phyloP scores from a whole-genome alignment of 2,797 vertebrate species.

The Pangasius sanitwongsei region DNA sequence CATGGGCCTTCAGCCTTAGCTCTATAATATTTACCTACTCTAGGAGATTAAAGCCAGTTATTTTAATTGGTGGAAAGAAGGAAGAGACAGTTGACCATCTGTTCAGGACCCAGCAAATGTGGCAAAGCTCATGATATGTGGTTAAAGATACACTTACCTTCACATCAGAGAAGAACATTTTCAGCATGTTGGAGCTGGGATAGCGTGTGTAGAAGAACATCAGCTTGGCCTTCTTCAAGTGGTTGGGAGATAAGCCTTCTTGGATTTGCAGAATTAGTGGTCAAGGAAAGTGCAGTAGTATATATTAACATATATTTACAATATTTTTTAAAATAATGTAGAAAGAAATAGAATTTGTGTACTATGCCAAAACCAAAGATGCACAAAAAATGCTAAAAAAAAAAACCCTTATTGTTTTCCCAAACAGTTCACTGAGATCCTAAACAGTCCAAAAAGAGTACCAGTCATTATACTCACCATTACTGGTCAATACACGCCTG shows the following conservation, averaged over 20 bases:
- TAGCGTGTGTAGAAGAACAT: conserved; percentile 99
- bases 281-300: conserved; percentile 80
- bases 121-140: conserved; percentile 14
- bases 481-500: conserved; percentile 78
- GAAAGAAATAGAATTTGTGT: neutral
- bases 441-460: conserved; percentile 54
- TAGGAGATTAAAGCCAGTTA: neutral
- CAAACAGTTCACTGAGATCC: neutral
- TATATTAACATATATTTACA: neutral
- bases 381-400: neutral
- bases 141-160: conserved; percentile 83
- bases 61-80: neutral
- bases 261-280: conserved; percentile 85
- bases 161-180: conserved; percentile 97
- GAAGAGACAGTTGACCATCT: neutral
- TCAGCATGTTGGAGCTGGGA: conserved; percentile 99
- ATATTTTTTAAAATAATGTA: neutral
- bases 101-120: neutral
- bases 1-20: neutral
- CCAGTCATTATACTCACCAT: conserved; percentile 67
- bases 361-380: neutral
- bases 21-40: neutral
- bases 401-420: neutral
- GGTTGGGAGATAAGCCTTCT: conserved; percentile 97
- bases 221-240: conserved; percentile 99